phyloP scores from a whole-genome alignment of 2,797 vertebrate species.

The Mormyrus hasselquistii region DNA sequence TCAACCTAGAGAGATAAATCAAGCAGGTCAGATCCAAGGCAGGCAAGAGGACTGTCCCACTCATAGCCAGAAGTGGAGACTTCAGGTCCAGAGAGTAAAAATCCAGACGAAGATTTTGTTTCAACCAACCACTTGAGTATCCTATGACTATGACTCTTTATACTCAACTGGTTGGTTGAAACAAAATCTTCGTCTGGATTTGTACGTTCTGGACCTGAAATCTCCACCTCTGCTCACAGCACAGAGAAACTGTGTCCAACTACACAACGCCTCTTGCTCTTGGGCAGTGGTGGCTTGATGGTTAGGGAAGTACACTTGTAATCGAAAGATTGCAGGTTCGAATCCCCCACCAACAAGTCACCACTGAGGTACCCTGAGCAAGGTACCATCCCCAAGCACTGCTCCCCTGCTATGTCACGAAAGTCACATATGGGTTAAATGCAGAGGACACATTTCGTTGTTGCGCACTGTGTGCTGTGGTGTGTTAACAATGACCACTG shows the following conservation, averaged over 20 bases:
- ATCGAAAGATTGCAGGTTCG: no score
- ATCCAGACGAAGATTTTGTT: neutral
- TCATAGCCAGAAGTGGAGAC: neutral
- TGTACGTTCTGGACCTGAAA: neutral
- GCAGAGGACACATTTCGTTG: no score
- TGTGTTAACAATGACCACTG: no score
- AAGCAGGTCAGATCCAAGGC: neutral
- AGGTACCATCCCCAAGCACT: no score
- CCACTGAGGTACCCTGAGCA: no score
- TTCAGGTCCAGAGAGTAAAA: neutral
- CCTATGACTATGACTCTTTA: neutral
- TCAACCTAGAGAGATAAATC: constrained; percentile 69
- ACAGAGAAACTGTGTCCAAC: neutral
- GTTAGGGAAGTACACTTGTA: no score
- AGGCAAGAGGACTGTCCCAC: neutral
- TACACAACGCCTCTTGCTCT: neutral
- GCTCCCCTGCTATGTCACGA: no score
- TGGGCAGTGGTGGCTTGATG: no score
- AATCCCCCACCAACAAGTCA: no score
- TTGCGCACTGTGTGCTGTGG: no score
- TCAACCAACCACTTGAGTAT: neutral
- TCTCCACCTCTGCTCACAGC: neutral
- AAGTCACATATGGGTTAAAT: no score
- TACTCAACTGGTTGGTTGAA: neutral
- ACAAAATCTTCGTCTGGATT: neutral